These are phyloP conservation scores for Limosa lapponica DNA, from an alignment of 2,797 vertebrate genomes.

Conservation along the genomic window DNA sequence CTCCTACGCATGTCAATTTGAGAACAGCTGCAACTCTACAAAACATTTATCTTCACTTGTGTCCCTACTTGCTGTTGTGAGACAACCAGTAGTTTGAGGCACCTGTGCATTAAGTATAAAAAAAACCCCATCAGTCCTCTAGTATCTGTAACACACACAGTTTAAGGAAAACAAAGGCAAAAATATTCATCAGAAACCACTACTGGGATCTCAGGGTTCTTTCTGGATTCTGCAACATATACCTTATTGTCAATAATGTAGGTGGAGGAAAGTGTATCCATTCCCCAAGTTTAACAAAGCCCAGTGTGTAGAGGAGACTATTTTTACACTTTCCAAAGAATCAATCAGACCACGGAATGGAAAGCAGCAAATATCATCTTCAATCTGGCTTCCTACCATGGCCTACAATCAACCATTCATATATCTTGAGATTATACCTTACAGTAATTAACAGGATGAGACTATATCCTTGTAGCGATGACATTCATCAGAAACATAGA, in stretches of 20 bases:
- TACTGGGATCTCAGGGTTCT: neutral
- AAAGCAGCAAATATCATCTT: neutral
- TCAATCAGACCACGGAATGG: neutral
- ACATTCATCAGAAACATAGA: neutral
- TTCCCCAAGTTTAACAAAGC: neutral
- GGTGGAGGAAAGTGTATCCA: neutral
- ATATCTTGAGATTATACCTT: neutral
- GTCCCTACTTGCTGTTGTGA: neutral
- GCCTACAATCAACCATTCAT: neutral
- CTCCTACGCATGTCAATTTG: rapidly evolving
- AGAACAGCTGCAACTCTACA: neutral
- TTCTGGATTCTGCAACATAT: neutral
- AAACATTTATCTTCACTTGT: rapidly evolving
- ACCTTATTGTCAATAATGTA: neutral
- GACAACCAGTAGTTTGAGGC: neutral
- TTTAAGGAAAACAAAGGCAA: neutral
- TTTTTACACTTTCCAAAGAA: neutral
- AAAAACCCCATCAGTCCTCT: rapidly evolving
- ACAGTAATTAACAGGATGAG: neutral
- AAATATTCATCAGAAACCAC: neutral
- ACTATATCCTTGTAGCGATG: neutral
- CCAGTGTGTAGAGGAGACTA: neutral
- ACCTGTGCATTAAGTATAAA: rapidly evolving
- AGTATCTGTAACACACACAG: rapidly evolving
- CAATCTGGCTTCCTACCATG: rapidly evolving